These are phyloP conservation scores for Brachionus calyciflorus DNA, from an alignment of 1,140 invertebrate species.

Conservation along the genomic window DNA sequence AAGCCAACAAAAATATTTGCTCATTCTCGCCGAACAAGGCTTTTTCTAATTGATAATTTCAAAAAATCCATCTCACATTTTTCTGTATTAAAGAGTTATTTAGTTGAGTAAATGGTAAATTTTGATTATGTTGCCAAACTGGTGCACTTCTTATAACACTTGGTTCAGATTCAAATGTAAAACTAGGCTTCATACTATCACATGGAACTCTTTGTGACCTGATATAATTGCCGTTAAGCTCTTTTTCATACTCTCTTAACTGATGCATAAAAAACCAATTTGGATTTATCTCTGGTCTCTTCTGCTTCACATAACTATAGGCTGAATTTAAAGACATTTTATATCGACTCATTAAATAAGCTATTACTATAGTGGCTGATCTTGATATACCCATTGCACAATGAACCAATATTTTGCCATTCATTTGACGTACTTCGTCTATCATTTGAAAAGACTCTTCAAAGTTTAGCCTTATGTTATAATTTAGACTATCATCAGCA, in stretches of 20 bases:
- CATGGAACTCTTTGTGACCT: no score
- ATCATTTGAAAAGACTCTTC: conserved; percentile 46
- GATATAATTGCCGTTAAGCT: neutral
- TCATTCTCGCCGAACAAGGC: no score
- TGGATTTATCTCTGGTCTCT: neutral
- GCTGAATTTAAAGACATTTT: neutral
- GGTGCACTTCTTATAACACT: no score
- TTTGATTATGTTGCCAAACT: no score
- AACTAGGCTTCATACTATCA: no score
- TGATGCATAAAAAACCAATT: neutral
- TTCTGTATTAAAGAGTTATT: no score
- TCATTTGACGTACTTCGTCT: conserved; percentile 3
- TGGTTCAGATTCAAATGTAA: no score
- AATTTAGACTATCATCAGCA: conserved; percentile 20
- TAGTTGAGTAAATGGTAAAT: no score
- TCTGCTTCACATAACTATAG: neutral
- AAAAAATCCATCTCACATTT: no score
- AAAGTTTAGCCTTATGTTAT: conserved; percentile 46
- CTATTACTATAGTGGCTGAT: conserved; percentile 3
- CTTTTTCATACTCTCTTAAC: neutral
- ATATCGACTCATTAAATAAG: conserved; percentile 10
- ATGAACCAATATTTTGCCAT: conserved; percentile 45
- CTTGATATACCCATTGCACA: conserved; percentile 47
- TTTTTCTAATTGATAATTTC: no score
- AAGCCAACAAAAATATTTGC: no score